Evolutionary conservation across 1,140 invertebrate species (phyloP).

Genomic region (Aethina tumida): DNA sequence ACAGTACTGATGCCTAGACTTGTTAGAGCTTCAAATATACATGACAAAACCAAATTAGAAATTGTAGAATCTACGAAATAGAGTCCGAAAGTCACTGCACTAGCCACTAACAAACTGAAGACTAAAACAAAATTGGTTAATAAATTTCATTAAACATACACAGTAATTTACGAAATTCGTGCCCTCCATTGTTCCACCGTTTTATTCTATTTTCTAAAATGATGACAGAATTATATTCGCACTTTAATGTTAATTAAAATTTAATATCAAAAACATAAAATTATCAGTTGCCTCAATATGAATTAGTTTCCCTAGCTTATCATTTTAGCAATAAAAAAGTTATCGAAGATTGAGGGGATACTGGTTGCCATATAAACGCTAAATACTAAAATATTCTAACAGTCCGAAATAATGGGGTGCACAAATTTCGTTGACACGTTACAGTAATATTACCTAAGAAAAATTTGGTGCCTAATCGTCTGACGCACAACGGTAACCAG

Average conservation of each 20-base stretch:
- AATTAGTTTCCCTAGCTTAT: too few relatives aligned
- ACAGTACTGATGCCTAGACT: slow-evolving; percentile 64
- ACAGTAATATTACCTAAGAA: slow-evolving; percentile 57
- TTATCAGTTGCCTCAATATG: too few relatives aligned
- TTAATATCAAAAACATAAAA: too few relatives aligned
- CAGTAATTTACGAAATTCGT: too few relatives aligned
- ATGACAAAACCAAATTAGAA: slow-evolving; percentile 62
- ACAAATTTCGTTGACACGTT: not conserved
- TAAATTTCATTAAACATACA: not conserved
- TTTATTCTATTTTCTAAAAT: too few relatives aligned
- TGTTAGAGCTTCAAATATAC: slow-evolving; percentile 64
- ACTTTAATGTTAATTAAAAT: too few relatives aligned
- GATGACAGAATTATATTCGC: too few relatives aligned
- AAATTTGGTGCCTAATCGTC: slow-evolving; percentile 61
- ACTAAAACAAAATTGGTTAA: slow-evolving; percentile 42
- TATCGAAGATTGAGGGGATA: too few relatives aligned
- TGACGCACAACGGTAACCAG: slow-evolving; percentile 60
- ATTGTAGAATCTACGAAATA: slow-evolving; percentile 60
- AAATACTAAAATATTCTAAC: too few relatives aligned
- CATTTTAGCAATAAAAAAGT: too few relatives aligned
- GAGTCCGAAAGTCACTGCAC: slow-evolving; percentile 61
- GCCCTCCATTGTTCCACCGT: too few relatives aligned
- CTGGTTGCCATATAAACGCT: too few relatives aligned
- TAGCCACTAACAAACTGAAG: slow-evolving; percentile 59
- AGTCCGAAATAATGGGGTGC: not conserved